Evolutionary conservation across 2,113 vertebrate genomes (phyloP), one percentile per base, ranked within the genome.

Genomic region (Lutjanus erythropterus): DNA sequence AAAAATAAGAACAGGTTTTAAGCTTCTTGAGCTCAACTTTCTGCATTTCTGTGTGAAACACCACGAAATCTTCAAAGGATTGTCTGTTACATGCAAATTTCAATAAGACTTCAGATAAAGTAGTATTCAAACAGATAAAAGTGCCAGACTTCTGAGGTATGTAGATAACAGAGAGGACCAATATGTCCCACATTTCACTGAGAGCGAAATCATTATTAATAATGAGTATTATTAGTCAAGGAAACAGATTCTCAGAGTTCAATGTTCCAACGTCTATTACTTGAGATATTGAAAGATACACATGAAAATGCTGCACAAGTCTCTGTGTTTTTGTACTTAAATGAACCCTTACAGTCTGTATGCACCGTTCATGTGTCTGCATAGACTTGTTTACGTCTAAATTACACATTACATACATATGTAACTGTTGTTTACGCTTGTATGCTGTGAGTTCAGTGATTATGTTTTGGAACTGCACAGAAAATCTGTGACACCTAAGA

Each of bases 91-190:
- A 81, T 75, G 71, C 33, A 75, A 37, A 89, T 86, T 81, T 81
- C 47, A 65, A 31, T 21, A 31, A 62, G 9, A 67, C 61, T 49
- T 80, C 71, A 85, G 87, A 85, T 86, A 58, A 72, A 82, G 58
- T 29, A 35, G 47, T 31, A 61, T 62, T 77, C 61, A 76, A 77
- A 69, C 67, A 80, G 80, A 89, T 88, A 81, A 85, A 84, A 87
- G 81, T 59, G 72, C 25, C 19, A 46, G 65, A 80, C 89, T 86
- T 86, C 76, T 84, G 78, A 91, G 71, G 81, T 85, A 77, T 78
- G 90, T 49, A 66, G 83, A 88, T 82, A 61, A 84, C 71, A 70
- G 66, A 39, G 62, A 71, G 52, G 62, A 86, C 29, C 46, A 47
- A 41, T 19, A 60, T 42, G 86, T 80, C 85, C 88, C 69, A 87